These are phyloP conservation scores for Girardia tigrina DNA, from an alignment of 2,888 invertebrate genomes.

Conservation along the genomic window DNA sequence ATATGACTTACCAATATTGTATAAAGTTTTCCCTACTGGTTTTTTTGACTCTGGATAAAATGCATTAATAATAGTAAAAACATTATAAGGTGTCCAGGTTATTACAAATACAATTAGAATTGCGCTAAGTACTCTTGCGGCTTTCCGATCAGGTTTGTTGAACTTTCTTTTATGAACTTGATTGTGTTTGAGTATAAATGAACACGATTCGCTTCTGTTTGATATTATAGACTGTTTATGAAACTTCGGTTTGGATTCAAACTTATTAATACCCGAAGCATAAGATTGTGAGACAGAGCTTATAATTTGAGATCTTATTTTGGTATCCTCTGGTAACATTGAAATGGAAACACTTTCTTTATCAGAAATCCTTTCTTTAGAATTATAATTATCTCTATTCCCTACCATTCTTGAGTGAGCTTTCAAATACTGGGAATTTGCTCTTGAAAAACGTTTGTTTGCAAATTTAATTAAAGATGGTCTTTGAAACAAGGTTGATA, in stretches of 20 bases:
- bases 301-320: background rate
- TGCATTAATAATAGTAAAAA: constrained; percentile 45
- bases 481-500: constrained; percentile 5
- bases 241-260: background rate
- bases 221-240: background rate
- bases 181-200: background rate
- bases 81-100: constrained; percentile 77
- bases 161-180: background rate
- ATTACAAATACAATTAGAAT: constrained; percentile 90
- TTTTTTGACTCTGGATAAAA: constrained; percentile 39
- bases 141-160: constrained; percentile 66
- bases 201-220: background rate
- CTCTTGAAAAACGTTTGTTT: background rate
- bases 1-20: constrained; percentile 28
- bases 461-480: background rate
- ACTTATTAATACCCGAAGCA: constrained; percentile 11
- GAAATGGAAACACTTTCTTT: background rate
- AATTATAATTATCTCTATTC: background rate
- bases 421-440: background rate
- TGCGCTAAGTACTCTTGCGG: constrained; percentile 83
- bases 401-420: background rate
- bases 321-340: background rate
- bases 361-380: background rate
- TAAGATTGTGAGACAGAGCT: background rate
- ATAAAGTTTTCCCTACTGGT: background rate